A percentile compares a stretch with the other conserved stretches of the same genome.
Conservation (phyloP, 2,888 invertebrate genomes). For the Crematogaster levior region DNA sequence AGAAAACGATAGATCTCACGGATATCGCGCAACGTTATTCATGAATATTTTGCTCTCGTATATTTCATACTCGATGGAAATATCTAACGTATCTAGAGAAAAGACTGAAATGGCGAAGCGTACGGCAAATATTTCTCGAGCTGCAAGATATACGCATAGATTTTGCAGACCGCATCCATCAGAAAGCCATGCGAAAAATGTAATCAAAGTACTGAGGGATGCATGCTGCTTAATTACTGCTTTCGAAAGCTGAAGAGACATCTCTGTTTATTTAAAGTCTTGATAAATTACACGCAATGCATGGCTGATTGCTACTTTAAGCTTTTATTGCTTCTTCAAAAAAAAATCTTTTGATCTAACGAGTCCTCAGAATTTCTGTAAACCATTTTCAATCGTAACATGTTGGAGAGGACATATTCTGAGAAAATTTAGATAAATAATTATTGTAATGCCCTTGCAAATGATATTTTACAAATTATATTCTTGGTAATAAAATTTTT, state of each 20-base stretch:
- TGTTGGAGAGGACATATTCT: background rate
- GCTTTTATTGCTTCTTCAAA: too few relatives aligned
- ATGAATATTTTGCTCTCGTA: slow-evolving; percentile 47
- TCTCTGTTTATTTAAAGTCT: background rate
- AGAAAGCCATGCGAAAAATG: slow-evolving; percentile 15
- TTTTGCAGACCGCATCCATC: slow-evolving; percentile 40
- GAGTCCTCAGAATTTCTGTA: background rate
- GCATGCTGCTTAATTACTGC: slow-evolving; percentile 15
- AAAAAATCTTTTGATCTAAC: background rate
- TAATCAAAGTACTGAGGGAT: background rate
- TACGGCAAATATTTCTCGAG: slow-evolving; percentile 47
- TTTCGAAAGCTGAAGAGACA: background rate
- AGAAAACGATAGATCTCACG: background rate
- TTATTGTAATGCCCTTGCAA: background rate
- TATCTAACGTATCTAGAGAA: slow-evolving; percentile 51
- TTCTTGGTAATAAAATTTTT: background rate
- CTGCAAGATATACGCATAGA: slow-evolving; percentile 35
- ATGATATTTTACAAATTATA: too few relatives aligned
- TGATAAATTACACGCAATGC: slow-evolving; percentile 7
- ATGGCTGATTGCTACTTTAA: slow-evolving; percentile 11
- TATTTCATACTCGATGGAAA: slow-evolving; percentile 46
- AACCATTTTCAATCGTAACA: background rate
- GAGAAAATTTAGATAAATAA: background rate
- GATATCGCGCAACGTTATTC: slow-evolving; percentile 22
- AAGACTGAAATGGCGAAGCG: slow-evolving; percentile 31